A percentile compares a stretch with the other conserved stretches of the same genome.
phyloP scores from a whole-genome alignment of 2,797 vertebrate species.

The Cryptoprocta ferox region DNA sequence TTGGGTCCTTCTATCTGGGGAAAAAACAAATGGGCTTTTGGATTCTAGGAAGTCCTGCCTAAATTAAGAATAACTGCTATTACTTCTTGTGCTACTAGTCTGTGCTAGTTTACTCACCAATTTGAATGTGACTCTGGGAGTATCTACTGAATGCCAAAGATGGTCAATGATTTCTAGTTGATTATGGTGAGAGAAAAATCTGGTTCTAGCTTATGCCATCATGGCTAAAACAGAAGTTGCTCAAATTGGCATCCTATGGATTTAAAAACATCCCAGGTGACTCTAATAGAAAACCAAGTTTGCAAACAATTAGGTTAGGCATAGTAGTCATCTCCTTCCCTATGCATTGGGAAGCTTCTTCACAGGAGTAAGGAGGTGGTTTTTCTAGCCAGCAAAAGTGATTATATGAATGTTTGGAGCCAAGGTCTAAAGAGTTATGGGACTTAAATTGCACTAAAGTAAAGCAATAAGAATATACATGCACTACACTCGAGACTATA shows the following conservation, averaged over 20 bases:
- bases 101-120: not conserved
- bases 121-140: not conserved
- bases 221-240: not conserved
- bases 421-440: not conserved
- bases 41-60: not conserved
- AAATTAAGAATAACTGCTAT: not conserved
- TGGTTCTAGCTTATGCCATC: not conserved
- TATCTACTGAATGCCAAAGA: not conserved
- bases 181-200: not conserved
- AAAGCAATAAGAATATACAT: not conserved
- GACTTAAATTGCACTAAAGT: not conserved
- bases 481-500: not conserved
- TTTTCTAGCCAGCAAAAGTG: not conserved
- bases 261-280: not conserved
- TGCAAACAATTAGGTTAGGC: not conserved
- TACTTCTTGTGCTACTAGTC: not conserved
- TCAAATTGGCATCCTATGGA: not conserved
- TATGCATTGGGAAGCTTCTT: not conserved
- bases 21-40: not conserved
- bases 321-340: not conserved
- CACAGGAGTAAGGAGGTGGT: not conserved
- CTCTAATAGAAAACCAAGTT: not conserved
- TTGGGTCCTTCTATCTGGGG: not conserved
- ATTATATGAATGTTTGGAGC: not conserved
- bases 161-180: not conserved